A percentile compares a stretch with the other conserved stretches of the same genome.
These are phyloP conservation scores for Dufourea novaeangliae DNA, from an alignment of 1,140 invertebrate species.

Conservation along the genomic window DNA sequence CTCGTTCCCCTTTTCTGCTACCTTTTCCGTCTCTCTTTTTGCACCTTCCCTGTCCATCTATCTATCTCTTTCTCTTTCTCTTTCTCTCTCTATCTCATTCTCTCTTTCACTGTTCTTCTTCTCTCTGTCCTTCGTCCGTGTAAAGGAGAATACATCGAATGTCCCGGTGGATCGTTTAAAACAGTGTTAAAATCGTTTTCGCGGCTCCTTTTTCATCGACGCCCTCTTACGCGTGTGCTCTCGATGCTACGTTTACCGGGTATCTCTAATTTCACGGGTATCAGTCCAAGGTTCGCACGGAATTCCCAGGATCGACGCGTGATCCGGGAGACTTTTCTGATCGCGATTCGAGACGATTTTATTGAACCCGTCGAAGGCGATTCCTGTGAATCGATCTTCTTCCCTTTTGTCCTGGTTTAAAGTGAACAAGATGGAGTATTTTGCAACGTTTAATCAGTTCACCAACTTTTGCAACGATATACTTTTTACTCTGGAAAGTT, in stretches of 20 bases:
- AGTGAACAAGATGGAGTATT: no score
- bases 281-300: constrained; percentile 2
- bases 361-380: neutral
- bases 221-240: neutral
- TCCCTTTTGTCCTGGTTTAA: constrained; percentile 86
- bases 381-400: constrained; percentile 40
- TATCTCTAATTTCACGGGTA: constrained; percentile 38
- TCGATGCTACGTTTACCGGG: neutral
- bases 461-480: no score
- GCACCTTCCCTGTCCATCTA: neutral
- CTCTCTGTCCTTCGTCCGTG: neutral
- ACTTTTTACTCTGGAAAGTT: no score
- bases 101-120: neutral
- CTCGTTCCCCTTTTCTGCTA: constrained; percentile 33
- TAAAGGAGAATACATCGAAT: constrained; percentile 19
- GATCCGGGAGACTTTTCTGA: neutral
- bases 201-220: neutral
- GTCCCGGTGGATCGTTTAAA: constrained; percentile 33
- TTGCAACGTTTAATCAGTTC: no score
- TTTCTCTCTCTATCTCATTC: neutral
- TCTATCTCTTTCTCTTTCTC: neutral
- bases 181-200: constrained; percentile 17
- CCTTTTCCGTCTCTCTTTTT: constrained; percentile 60
- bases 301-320: neutral
- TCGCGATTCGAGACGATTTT: neutral